Evolutionary conservation across 2,888 invertebrate genomes (phyloP), one percentile per base, ranked within the genome.

Genomic region (Nymphalis polychloros): DNA sequence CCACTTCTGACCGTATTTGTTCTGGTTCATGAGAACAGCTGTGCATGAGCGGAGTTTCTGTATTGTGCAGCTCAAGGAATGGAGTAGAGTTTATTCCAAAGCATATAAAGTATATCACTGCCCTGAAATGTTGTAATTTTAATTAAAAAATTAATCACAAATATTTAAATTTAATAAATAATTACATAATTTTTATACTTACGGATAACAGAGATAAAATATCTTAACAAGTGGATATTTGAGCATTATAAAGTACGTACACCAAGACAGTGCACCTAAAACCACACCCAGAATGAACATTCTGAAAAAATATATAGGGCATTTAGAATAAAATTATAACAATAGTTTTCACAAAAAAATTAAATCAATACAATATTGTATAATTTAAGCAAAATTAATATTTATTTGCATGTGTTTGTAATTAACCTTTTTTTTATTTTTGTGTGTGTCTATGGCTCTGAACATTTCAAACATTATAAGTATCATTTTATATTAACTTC

Each of bases 151-250:
- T 8, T 50, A 2, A 3, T 27, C 27, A 27, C 27, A 31, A 31
- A 31, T 31, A 31, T 13, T 4, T 5, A 27, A 53, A 16, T 20
- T 23, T 17, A 4, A 7, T 27, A 16, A 13, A 17, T 10, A 52
- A 17, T 10, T 23, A 53, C 4, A 16, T 16, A 17, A 19, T 53
- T 17, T 55, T 6, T 8, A 13, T 87, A 95, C 97, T 95, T 94
- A 98, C 98, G 98, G 98, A 91, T 98, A 98, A 76, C 96, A 95
- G 16, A 98, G 93, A 81, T 97, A 97, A 81, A 98, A 95, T 77
- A 97, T 95, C 79, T 97, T 96, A 75, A 97, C 93, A 7, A 96
- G 87, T 35, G 96, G 95, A 86, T 97, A 96, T 77, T 95, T 95
- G 73, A 96, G 93, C 78, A 95, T 93, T 78, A 98, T 94, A 81